Conservation (phyloP, 2,113 vertebrate species). For the Mohoua ochrocephala region DNA sequence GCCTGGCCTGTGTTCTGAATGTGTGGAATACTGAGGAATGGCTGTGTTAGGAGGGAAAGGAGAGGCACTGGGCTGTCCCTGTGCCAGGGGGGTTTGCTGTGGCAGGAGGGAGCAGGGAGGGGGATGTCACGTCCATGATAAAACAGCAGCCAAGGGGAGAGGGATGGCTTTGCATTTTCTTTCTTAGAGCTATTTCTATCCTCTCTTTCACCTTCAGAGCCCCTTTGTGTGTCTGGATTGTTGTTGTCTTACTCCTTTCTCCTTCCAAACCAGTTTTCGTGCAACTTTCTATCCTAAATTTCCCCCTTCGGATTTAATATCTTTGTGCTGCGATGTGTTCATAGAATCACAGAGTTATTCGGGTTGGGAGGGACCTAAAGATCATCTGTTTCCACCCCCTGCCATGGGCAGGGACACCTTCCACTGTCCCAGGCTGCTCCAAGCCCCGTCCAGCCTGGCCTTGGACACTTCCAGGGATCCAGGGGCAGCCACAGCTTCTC, state of each 20-base stretch:
- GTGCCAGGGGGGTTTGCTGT: not conserved
- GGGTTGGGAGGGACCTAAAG: not conserved
- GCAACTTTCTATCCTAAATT: not conserved
- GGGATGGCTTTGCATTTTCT: not conserved
- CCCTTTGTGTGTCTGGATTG: not conserved
- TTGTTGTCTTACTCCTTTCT: not conserved
- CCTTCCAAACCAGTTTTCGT: not conserved
- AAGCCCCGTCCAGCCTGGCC: not conserved
- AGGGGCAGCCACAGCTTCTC: not conserved
- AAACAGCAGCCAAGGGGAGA: not conserved
- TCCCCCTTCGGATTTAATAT: not conserved
- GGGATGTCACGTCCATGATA: accelerated
- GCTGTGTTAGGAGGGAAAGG: not conserved
- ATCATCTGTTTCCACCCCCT: accelerated
- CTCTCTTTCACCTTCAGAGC: not conserved
- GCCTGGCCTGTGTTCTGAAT: accelerated
- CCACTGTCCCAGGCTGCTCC: not conserved
- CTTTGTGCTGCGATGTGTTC: not conserved
- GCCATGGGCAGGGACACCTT: not conserved
- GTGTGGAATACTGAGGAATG: accelerated
- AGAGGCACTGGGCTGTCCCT: not conserved
- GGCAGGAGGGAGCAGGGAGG: not conserved
- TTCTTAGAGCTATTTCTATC: not conserved
- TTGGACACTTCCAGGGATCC: not conserved
- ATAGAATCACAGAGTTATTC: not conserved